phyloP scores from a whole-genome alignment of 30 jellyfish, hydroid and myxozoan genomes.

The Mastigias papua region DNA sequence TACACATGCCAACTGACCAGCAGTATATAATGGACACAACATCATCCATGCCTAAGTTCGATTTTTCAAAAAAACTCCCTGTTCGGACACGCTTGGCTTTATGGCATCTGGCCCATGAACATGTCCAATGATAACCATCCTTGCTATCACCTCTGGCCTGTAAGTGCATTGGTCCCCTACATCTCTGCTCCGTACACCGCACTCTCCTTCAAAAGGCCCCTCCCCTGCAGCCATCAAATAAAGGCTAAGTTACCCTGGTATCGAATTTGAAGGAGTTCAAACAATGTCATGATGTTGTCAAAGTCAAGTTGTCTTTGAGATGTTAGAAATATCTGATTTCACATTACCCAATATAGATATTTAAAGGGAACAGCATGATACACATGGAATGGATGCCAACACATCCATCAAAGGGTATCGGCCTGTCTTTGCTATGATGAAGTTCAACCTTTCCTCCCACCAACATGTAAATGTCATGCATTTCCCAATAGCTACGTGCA shows the following conservation, averaged over 20 bases:
- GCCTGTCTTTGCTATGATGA: no score
- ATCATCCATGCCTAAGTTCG: conserved; percentile 44
- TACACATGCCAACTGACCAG: conserved; percentile 37
- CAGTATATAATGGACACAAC: conserved; percentile 5
- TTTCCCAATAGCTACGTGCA: no score
- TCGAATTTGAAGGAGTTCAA: no score
- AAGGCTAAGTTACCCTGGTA: neutral
- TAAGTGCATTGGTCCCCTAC: conserved; percentile 19
- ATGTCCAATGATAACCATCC: neutral
- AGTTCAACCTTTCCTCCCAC: no score
- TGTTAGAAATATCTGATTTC: no score
- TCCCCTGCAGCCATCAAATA: conserved; percentile 26
- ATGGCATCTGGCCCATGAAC: neutral
- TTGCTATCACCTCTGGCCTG: neutral
- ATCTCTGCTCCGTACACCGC: conserved; percentile 7
- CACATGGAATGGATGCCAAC: no score
- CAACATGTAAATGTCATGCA: no score
- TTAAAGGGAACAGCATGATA: no score
- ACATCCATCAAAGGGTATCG: no score
- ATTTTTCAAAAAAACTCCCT: conserved; percentile 20
- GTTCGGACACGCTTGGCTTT: conserved; percentile 7
- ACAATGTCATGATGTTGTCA: no score
- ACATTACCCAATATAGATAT: no score
- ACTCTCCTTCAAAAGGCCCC: neutral
- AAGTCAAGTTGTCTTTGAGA: no score